Base-by-base conservation (phyloP, 2,113 vertebrate genomes). In the Ptilonorhynchus violaceus region DNA sequence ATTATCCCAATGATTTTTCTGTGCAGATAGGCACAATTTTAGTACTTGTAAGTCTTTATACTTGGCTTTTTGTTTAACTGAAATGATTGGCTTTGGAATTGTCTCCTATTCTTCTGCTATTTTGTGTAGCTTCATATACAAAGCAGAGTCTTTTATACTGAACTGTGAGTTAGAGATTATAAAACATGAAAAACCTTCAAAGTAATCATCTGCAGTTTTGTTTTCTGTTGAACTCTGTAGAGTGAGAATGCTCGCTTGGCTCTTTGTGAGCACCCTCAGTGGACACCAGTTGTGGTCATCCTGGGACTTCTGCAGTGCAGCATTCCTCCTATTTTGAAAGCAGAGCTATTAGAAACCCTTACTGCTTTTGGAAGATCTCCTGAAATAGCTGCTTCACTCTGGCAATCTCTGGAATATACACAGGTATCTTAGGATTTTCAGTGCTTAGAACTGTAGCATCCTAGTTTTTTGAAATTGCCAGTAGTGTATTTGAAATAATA, bases 361-460 rank as follows among this genome's bases (percentile, higher is more conserved):
- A 98, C 99, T 47, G 99, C 99, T 25, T 99, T 99, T 83, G 99
- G 99, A 80, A 99, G 98, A 96, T 99, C 99, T 41, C 99, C 99
- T 15, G 99, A 99, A 97, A 98, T 99, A 28, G 99, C 99, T 42
- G 98, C 99, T 91, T 99, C 99, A 1, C 99, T 99, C 62, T 99
- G 99, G 99, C 99, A 99, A 72, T 99, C 99, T 0, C 95, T 99
- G 97, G 99, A 99, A 87, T 99, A 99, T 64, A 99, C 99, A 18
- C 99, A 99, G 99, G 99, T 99, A 98, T 66, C 3, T 50, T 81
- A 64, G 67, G 16, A 31, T 79, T 89, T 94, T 79, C 22, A 24
- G 24, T 69, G 27, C 42, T 85, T 69, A 15, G 17, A 70, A 37
- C 20, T 67, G 5, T 33, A 83, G 23, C 35, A 44, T 50, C 37